A percentile compares a stretch with the other conserved stretches of the same genome.
These are phyloP conservation scores for Promerops cafer DNA, from an alignment of 2,113 vertebrate genomes.

Conservation along the genomic window DNA sequence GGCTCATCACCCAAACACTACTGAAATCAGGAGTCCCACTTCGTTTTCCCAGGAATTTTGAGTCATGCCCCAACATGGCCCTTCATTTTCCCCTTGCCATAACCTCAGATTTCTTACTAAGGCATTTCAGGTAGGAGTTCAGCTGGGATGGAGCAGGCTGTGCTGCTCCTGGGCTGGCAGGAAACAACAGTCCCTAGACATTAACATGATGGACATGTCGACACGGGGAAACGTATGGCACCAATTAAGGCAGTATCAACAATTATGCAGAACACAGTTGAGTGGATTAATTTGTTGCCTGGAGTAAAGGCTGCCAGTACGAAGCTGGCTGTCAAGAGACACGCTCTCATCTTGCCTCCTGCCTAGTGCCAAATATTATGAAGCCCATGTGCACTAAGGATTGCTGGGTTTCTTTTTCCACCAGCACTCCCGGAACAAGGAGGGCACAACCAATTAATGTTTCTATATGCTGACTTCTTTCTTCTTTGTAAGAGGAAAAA, in stretches of 20 bases:
- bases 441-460: not conserved
- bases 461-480: not conserved
- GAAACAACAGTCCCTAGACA: constrained; percentile 19
- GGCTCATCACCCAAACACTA: not conserved
- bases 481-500: not conserved
- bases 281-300: constrained; percentile 54
- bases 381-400: not conserved
- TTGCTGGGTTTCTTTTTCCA: not conserved
- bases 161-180: not conserved
- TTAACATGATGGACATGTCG: not conserved
- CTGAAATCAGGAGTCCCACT: not conserved
- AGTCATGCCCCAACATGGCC: not conserved
- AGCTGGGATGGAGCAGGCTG: not conserved
- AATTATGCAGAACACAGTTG: constrained; percentile 52
- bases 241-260: constrained; percentile 56
- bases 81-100: not conserved
- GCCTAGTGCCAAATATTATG: constrained; percentile 7
- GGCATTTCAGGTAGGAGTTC: not conserved
- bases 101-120: not conserved
- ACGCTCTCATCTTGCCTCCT: constrained; percentile 12
- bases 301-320: constrained; percentile 34
- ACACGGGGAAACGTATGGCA: constrained; percentile 31
- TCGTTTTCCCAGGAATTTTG: not conserved
- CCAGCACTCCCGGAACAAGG: not conserved
- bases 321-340: constrained; percentile 43